Percentiles rank a stretch among this genome's conserved stretches.
These are phyloP conservation scores for Formica exsecta DNA, from an alignment of 1,140 invertebrate species.

Conservation along the genomic window DNA sequence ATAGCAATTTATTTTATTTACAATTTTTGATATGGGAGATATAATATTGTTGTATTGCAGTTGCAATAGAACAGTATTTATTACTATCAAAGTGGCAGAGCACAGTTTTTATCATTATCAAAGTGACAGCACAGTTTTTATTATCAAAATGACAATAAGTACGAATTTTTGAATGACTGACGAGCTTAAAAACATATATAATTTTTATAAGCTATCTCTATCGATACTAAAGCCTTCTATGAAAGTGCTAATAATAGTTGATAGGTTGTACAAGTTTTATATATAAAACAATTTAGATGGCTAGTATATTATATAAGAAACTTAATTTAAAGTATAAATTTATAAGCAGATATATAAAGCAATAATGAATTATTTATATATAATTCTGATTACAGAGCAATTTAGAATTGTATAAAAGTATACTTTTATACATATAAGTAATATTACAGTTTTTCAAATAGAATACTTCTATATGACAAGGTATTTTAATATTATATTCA, in stretches of 20 bases:
- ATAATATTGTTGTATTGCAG: background rate
- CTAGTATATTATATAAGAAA: background rate
- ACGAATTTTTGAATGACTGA: conserved; percentile 8
- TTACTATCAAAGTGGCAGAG: too few relatives aligned
- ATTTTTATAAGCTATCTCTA: background rate
- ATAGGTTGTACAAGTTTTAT: background rate
- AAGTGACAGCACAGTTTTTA: too few relatives aligned
- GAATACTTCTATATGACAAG: conserved; percentile 13
- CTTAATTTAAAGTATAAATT: conserved; percentile 22
- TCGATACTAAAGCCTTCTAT: conserved; percentile 9
- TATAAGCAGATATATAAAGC: background rate
- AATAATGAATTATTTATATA: conserved; percentile 10
- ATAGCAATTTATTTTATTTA: conserved; percentile 7
- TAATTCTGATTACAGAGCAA: background rate
- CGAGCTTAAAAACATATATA: conserved; percentile 2
- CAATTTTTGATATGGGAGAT: background rate
- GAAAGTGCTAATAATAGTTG: background rate
- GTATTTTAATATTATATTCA: conserved; percentile 3
- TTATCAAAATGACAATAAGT: background rate
- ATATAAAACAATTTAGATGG: background rate
- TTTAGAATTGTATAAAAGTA: conserved; percentile 38
- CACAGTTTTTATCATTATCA: background rate
- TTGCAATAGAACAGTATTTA: background rate
- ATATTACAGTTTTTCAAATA: conserved; percentile 33
- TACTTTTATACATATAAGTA: conserved; percentile 5